A percentile compares a stretch with the other conserved stretches of the same genome.
Evolutionary conservation across 30 jellyfish, hydroid and myxozoan species (phyloP).

Genomic region (Turritopsis dohrnii): DNA sequence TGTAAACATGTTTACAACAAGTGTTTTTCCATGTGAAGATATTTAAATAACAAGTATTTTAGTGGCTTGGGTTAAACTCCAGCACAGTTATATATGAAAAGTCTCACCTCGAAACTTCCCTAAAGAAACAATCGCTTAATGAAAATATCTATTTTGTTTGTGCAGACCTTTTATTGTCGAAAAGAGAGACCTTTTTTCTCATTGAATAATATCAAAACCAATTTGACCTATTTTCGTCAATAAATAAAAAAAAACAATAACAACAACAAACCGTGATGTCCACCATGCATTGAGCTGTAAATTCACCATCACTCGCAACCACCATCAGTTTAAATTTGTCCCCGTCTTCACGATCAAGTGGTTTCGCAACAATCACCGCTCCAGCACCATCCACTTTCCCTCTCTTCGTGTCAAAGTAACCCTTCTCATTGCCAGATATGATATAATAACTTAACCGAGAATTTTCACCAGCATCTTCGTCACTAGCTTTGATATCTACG

Average conservation of each 20-base stretch:
- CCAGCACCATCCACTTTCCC: slow-evolving; percentile 75
- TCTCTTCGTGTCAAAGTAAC: slow-evolving; percentile 81
- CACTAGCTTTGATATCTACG: slow-evolving; percentile 58
- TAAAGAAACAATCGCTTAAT: too few relatives aligned
- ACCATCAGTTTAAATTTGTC: slow-evolving; percentile 56
- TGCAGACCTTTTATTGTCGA: too few relatives aligned
- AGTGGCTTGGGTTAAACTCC: too few relatives aligned
- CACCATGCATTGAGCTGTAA: slow-evolving; percentile 47
- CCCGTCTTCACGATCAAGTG: slow-evolving; percentile 77
- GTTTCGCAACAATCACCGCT: slow-evolving; percentile 57
- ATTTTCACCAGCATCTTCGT: slow-evolving; percentile 92
- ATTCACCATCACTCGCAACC: slow-evolving; percentile 80
- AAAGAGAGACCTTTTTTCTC: too few relatives aligned
- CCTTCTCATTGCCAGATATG: slow-evolving; percentile 78
- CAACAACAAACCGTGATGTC: slow-evolving; percentile 59
- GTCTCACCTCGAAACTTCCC: too few relatives aligned
- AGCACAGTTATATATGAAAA: too few relatives aligned
- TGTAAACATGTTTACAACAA: too few relatives aligned
- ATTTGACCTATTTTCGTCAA: neutral
- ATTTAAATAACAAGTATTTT: too few relatives aligned
- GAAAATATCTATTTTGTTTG: too few relatives aligned
- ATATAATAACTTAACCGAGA: slow-evolving; percentile 70
- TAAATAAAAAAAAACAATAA: neutral
- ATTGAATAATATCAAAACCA: too few relatives aligned
- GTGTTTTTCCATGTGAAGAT: too few relatives aligned